phyloP scores from a whole-genome alignment of 2,797 vertebrate species.

The Poecilia picta region DNA sequence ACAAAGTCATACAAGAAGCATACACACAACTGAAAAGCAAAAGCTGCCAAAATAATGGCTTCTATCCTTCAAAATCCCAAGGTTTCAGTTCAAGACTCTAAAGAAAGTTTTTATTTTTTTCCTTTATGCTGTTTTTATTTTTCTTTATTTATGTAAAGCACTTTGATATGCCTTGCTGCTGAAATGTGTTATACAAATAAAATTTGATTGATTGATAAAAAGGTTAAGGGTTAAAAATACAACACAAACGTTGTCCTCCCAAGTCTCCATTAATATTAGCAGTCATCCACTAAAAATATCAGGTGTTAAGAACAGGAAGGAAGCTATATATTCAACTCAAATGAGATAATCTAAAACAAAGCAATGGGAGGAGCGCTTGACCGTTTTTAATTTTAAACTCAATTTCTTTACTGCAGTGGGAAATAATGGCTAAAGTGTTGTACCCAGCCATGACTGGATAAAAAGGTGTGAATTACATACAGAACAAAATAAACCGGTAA shows the following conservation, averaged over 20 bases:
- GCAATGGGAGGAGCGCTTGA: background rate
- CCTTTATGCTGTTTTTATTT: too few relatives aligned
- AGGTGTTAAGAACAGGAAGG: background rate
- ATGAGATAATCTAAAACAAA: background rate
- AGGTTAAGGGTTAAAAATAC: background rate
- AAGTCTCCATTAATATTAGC: background rate
- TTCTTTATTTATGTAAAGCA: too few relatives aligned
- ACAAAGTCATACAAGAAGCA: too few relatives aligned
- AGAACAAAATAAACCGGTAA: background rate
- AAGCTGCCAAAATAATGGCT: background rate
- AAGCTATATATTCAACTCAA: background rate
- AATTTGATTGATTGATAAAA: background rate
- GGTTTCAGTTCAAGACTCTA: background rate
- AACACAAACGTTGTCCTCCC: background rate
- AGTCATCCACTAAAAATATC: background rate
- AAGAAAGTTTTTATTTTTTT: too few relatives aligned
- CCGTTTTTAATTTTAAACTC: background rate
- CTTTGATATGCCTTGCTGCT: too few relatives aligned
- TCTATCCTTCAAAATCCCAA: background rate
- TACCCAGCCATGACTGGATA: background rate
- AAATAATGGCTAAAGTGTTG: background rate
- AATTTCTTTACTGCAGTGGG: background rate
- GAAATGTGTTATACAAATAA: too few relatives aligned
- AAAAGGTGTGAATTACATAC: background rate
- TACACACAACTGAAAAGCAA: background rate